These are phyloP conservation scores for Dendrocincla fuliginosa DNA, from an alignment of 2,797 vertebrate genomes.

Conservation along the genomic window DNA sequence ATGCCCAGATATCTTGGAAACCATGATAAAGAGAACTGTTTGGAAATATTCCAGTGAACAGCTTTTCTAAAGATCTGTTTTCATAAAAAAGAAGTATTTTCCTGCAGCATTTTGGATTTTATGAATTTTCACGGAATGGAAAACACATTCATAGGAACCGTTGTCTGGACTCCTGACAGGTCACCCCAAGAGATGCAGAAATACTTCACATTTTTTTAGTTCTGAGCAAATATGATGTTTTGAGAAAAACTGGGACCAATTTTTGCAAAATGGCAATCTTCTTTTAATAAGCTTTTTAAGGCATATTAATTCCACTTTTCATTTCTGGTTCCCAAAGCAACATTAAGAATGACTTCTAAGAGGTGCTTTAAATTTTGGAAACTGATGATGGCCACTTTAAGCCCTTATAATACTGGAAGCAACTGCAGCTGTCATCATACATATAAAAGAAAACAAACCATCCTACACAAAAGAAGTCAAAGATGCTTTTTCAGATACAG, in stretches of 20 bases:
- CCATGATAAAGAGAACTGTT: not conserved
- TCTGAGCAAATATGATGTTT: not conserved
- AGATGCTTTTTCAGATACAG: not conserved
- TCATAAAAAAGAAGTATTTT: not conserved
- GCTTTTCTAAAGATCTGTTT: not conserved
- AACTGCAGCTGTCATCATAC: not conserved
- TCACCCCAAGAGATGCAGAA: not conserved
- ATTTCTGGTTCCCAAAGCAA: not conserved
- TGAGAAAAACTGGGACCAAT: not conserved
- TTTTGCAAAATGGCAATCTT: not conserved
- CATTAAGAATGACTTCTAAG: not conserved
- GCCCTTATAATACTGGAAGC: not conserved
- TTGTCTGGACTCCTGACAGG: not conserved
- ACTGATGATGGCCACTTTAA: not conserved
- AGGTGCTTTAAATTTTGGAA: not conserved
- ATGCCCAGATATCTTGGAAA: not conserved
- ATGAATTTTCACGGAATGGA: not conserved
- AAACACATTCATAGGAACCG: not conserved
- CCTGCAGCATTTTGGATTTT: not conserved
- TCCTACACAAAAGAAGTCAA: not conserved
- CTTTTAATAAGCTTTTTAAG: not conserved
- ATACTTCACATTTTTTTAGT: not conserved
- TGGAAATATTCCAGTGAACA: not conserved
- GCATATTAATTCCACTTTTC: not conserved
- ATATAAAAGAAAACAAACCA: not conserved